Conservation (phyloP, 2,888 invertebrate species). For the Polydrusus tereticollis region DNA sequence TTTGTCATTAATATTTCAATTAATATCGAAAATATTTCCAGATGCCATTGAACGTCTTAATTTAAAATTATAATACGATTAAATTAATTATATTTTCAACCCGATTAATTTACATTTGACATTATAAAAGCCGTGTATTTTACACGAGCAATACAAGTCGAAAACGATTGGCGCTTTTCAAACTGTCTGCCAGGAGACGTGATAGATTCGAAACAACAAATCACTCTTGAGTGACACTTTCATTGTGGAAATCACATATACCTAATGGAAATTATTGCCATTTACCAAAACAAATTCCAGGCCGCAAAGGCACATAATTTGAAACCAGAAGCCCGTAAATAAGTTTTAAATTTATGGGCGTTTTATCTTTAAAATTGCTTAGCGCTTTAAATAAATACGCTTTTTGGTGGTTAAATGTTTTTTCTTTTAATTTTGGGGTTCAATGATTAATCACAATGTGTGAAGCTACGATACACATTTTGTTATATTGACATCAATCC, state of each 20-base stretch:
- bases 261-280: constrained; percentile 47
- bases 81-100: too few species aligned
- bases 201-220: constrained; percentile 45
- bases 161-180: constrained; percentile 39
- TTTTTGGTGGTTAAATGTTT: constrained; percentile 5
- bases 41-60: too few species aligned
- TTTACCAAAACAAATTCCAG: constrained; percentile 42
- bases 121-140: constrained; percentile 21
- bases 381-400: constrained; percentile 32
- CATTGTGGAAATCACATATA: constrained; percentile 46
- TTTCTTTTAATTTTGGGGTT: constrained; percentile 9
- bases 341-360: constrained; percentile 42
- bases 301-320: constrained; percentile 40
- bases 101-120: constrained; percentile 6
- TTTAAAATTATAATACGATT: too few species aligned
- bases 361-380: constrained; percentile 39
- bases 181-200: constrained; percentile 39
- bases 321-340: constrained; percentile 40
- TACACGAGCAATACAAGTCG: constrained; percentile 19
- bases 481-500: too few species aligned
- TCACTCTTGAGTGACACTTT: constrained; percentile 45
- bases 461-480: too few species aligned
- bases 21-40: too few species aligned
- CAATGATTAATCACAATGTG: neutral
- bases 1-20: too few species aligned